These are phyloP conservation scores for Cheilosia grossa DNA, from an alignment of 2,888 invertebrate species.

Conservation along the genomic window DNA sequence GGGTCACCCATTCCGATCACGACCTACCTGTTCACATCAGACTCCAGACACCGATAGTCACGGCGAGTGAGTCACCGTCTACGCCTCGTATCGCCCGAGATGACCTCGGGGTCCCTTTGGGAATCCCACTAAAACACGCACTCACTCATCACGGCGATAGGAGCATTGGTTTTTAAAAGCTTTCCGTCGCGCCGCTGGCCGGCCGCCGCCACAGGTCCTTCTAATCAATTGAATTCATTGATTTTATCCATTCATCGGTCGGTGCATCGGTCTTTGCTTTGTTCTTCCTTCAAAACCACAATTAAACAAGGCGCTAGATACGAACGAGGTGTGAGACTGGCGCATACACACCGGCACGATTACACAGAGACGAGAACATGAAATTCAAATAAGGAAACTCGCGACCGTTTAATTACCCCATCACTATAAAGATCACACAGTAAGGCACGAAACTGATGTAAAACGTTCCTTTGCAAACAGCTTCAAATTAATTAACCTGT, in stretches of 20 bases:
- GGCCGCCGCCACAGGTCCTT: neutral
- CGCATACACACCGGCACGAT: constrained; percentile 24
- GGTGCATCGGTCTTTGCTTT: constrained; percentile 11
- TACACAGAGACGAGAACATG: constrained; percentile 12
- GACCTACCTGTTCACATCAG: constrained; percentile 12
- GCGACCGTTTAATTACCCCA: constrained; percentile 66
- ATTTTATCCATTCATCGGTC: constrained; percentile 28
- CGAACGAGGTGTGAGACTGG: constrained; percentile 56
- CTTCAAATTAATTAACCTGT: constrained; percentile 71
- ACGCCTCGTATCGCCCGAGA: neutral
- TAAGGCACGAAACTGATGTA: constrained; percentile 38
- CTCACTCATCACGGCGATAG: constrained; percentile 17
- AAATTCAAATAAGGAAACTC: constrained; percentile 44
- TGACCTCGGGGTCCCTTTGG: constrained; percentile 25
- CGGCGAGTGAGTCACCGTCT: constrained; percentile 33
- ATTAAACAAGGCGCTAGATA: constrained; percentile 49
- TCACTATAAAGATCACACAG: constrained; percentile 45
- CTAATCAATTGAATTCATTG: constrained; percentile 60
- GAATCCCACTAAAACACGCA: constrained; percentile 33
- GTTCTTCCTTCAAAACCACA: constrained; percentile 13
- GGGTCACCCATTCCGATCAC: constrained; percentile 45
- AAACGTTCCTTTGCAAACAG: constrained; percentile 37
- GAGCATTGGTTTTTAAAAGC: constrained; percentile 37
- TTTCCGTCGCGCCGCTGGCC: constrained; percentile 26
- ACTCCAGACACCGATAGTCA: neutral